Base-by-base conservation (phyloP, 2,797 vertebrate genomes). In the Chelonia mydas region DNA sequence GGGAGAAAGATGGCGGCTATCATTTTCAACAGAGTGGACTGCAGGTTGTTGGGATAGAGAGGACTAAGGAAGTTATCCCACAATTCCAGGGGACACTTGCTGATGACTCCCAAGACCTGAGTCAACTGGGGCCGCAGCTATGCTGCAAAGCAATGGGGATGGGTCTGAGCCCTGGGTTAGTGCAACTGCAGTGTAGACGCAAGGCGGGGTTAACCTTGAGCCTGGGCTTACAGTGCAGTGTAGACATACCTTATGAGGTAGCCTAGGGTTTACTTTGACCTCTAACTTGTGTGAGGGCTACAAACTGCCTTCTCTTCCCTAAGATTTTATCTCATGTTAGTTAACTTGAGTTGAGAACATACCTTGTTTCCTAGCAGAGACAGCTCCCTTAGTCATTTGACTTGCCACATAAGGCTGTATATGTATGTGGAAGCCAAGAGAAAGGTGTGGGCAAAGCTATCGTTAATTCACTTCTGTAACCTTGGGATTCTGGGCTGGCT, bases 261-360 rank as follows among this genome's bases (percentile, higher is more conserved):
- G 28, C 57, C 28, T 61, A 31, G 12, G 6, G 59, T 61, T 61
- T 61, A 61, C 28, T 28, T 61, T 61, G 65, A 72, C n/a, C n/a
- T 37, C 65, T 37, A 37, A 72, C n/a, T 72, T 72, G n/a, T 68
- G 65, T 37, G n/a, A 41, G 37, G 21, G 37, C 19, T 23, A 72
- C 65, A 72, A 72, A 72, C 17, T 41, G 19, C n/a, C 16, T 95
- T 94, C 4, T 84, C 81, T 84, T 91, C 74, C 65, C 1, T 11
- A 82, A 9, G 85, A 83, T 91, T 92, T 81, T 3, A 83, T 87
- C 94, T 93, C 2, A 37, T 77, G 85, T 92, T 78, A 79, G 11
- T 76, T 91, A 79, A 17, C 79, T 92, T 31, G 57, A 65, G 45
- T 85, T 87, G 49, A 49, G 25, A 77, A 77, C 45, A 49, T 27